phyloP scores from a whole-genome alignment of 2,113 vertebrate species.

The Rhynchopsitta pachyrhyncha region DNA sequence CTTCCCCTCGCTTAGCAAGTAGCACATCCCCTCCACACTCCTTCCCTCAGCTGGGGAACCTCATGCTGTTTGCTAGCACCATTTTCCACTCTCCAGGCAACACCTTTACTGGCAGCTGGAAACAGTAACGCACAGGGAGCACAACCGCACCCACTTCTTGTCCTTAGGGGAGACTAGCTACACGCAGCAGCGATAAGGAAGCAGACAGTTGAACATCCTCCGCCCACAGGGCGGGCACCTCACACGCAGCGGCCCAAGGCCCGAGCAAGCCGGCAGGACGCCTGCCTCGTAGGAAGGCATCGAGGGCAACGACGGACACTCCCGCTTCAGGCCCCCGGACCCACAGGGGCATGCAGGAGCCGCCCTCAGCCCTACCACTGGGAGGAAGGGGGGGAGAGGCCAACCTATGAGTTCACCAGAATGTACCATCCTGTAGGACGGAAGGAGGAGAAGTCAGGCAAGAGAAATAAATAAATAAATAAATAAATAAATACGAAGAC shows the following conservation, averaged over 20 bases:
- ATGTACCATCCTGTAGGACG: background rate
- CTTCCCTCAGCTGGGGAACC: background rate
- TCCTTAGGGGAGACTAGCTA: background rate
- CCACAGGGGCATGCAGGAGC: fast-evolving
- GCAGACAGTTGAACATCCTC: background rate
- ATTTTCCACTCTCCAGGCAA: fast-evolving
- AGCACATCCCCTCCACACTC: fast-evolving
- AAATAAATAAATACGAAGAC: too few species aligned
- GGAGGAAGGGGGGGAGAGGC: fast-evolving
- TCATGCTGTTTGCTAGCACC: fast-evolving
- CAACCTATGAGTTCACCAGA: background rate
- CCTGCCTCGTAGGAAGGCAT: background rate
- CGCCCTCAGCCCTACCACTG: background rate
- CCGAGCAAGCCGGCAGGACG: background rate
- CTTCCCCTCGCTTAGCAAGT: fast-evolving
- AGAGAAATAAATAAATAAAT: background rate
- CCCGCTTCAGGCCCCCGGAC: background rate
- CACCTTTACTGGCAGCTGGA: background rate
- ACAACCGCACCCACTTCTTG: background rate
- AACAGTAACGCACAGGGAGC: fast-evolving
- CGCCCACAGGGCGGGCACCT: background rate
- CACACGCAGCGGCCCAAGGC: background rate
- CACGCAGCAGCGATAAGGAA: fast-evolving
- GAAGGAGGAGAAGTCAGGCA: background rate
- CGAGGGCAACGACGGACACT: background rate